Conservation (phyloP, 2,113 vertebrate species). For the Mus spicilegus region DNA sequence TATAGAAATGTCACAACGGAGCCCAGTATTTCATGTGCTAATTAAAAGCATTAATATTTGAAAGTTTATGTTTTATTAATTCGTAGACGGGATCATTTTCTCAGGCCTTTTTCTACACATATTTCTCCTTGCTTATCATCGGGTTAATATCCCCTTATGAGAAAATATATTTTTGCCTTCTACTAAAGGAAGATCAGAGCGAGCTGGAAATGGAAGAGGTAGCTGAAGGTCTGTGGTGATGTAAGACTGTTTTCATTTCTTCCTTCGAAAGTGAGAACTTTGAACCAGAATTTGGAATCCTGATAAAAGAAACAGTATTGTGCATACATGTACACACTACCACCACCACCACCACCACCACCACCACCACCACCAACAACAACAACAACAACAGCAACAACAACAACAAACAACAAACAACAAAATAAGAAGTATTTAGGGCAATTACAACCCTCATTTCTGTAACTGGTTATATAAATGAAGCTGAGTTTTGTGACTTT, state of each 20-base stretch:
- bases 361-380: neutral
- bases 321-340: neutral
- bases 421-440: neutral
- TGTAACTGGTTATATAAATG: neutral
- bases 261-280: neutral
- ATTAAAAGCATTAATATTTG: neutral
- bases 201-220: neutral
- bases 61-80: constrained; percentile 3
- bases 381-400: neutral
- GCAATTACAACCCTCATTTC: neutral
- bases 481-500: neutral
- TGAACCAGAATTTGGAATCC: neutral
- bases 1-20: neutral
- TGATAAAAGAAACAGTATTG: neutral
- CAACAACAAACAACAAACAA: neutral
- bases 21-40: neutral
- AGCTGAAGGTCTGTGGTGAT: neutral
- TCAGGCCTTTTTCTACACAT: neutral
- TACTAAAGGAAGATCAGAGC: neutral
- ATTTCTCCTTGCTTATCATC: neutral
- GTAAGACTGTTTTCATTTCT: neutral
- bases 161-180: neutral
- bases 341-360: neutral
- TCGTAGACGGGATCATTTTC: neutral
- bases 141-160: neutral